Percentiles rank a stretch among this genome's conserved stretches.
These are phyloP conservation scores for Piliocolobus tephrosceles DNA, from an alignment of 2,113 vertebrate genomes.

Conservation along the genomic window DNA sequence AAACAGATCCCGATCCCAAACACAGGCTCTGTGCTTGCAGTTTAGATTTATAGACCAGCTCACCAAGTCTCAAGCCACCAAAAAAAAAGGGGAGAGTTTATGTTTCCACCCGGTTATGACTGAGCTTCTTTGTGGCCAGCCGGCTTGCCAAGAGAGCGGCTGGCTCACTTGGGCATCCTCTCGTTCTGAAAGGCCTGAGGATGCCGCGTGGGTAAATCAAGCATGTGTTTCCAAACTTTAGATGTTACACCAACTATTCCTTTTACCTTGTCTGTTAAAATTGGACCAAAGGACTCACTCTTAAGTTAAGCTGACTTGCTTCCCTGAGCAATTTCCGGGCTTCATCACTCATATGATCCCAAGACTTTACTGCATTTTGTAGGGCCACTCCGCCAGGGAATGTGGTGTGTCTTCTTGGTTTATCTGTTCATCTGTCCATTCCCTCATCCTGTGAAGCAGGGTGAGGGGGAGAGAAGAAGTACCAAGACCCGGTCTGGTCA, in stretches of 20 bases:
- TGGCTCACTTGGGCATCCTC: accelerated
- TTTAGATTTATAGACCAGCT: background rate
- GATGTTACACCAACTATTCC: background rate
- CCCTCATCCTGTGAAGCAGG: background rate
- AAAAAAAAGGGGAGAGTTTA: background rate
- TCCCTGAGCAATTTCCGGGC: background rate
- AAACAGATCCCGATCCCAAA: background rate
- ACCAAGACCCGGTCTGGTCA: background rate
- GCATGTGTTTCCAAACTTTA: background rate
- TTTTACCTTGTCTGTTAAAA: background rate
- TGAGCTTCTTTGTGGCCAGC: background rate
- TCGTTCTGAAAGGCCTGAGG: background rate
- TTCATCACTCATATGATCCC: background rate
- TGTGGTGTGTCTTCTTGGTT: background rate
- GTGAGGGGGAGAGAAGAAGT: background rate
- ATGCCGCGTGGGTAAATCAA: background rate
- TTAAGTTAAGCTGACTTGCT: background rate
- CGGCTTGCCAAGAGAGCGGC: background rate
- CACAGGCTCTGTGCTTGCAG: background rate
- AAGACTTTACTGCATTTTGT: background rate
- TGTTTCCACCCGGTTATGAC: background rate
- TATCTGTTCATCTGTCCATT: background rate
- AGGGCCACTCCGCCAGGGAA: background rate
- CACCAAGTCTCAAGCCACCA: background rate
- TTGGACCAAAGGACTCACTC: background rate